Conservation (phyloP, 1,140 invertebrate species). For the Conus ventricosus region DNA sequence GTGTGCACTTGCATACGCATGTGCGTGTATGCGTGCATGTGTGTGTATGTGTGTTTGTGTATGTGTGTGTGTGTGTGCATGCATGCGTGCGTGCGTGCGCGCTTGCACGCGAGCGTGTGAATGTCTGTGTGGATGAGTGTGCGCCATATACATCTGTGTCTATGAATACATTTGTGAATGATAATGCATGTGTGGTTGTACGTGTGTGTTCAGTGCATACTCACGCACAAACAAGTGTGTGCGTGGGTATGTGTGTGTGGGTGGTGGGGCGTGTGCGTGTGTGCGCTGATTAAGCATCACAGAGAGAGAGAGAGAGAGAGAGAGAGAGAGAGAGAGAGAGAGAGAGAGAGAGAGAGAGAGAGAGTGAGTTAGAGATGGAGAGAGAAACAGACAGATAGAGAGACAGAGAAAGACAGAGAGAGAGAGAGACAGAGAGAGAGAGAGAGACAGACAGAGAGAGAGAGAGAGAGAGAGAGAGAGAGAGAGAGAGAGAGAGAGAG, state of each 20-base stretch:
- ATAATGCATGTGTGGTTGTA: background rate
- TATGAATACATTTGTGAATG: background rate
- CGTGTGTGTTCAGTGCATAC: background rate
- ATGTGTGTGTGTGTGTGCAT: conserved; percentile 5
- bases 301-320: too few relatives aligned
- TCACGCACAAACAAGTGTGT: background rate
- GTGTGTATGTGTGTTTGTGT: background rate
- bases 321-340: background rate
- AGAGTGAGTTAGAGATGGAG: background rate
- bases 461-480: background rate
- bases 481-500: background rate
- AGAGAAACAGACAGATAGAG: background rate
- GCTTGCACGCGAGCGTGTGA: background rate
- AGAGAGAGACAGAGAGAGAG: background rate
- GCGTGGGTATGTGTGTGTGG: too few relatives aligned
- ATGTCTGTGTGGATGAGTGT: background rate
- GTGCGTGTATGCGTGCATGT: conserved; percentile 10
- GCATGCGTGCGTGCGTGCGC: background rate
- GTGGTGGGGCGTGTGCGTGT: too few relatives aligned
- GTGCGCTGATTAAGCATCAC: too few relatives aligned
- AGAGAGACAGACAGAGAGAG: background rate
- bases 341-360: background rate
- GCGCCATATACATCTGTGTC: background rate
- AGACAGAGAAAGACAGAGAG: background rate
- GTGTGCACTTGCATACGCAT: background rate